Evolutionary conservation across 2,113 vertebrate species (phyloP).

Genomic region (Trinectes maculatus): DNA sequence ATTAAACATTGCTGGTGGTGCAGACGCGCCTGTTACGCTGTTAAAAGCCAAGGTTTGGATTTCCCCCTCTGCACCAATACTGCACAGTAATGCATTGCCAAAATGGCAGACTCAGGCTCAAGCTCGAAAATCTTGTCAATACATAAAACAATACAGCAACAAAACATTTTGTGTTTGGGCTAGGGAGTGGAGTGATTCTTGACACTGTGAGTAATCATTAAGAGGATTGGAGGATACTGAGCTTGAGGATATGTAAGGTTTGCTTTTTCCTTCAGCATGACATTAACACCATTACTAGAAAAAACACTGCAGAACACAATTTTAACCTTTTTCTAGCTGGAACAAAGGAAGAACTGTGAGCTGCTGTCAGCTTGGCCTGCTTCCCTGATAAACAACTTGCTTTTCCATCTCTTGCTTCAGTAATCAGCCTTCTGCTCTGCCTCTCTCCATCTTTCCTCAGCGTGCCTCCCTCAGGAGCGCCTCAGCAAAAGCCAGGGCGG

Average conservation of each 20-base stretch:
- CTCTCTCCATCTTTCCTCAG: constrained; percentile 23
- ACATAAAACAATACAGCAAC: constrained; percentile 27
- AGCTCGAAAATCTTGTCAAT: constrained; percentile 36
- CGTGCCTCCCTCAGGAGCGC: constrained; percentile 24
- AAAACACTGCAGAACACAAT: constrained; percentile 18
- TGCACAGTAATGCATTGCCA: not conserved
- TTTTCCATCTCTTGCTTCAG: constrained; percentile 34
- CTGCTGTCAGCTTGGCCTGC: constrained; percentile 13
- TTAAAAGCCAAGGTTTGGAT: not conserved
- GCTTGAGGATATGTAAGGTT: not conserved
- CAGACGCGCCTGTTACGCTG: no score
- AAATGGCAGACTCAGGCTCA: constrained; percentile 22
- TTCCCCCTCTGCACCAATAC: not conserved
- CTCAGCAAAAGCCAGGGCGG: constrained; percentile 24
- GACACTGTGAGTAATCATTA: not conserved
- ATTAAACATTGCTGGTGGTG: constrained; percentile 2
- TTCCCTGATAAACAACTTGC: constrained; percentile 29
- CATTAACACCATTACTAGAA: not conserved
- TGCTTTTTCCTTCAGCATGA: constrained; percentile 11
- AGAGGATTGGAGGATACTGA: not conserved
- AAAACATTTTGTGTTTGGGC: not conserved
- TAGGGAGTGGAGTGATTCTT: not conserved
- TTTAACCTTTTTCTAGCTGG: constrained; percentile 27
- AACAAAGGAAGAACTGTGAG: constrained; percentile 37
- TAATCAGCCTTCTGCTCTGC: constrained; percentile 21